These are phyloP conservation scores for Halichondria panicea DNA, from an alignment of 37 sponge, comb jelly and placozoan species.

Conservation along the genomic window DNA sequence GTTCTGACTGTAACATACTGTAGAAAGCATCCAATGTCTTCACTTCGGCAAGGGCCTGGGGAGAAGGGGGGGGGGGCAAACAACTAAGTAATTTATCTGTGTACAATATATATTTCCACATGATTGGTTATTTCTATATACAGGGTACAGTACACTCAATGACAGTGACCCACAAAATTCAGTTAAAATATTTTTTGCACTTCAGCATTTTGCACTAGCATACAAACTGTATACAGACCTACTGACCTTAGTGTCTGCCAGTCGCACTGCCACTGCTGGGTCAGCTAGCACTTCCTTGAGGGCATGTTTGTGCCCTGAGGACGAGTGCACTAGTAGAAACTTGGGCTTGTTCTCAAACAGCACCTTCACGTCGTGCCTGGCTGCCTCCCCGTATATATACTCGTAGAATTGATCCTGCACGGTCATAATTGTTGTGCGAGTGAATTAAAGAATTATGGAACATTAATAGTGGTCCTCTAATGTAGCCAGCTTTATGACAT, in stretches of 20 bases:
- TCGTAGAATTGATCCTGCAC: constrained; percentile 91
- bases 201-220: too few species aligned
- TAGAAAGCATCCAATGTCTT: constrained; percentile 87
- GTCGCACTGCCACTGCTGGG: constrained; percentile 63
- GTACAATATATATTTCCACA: too few species aligned
- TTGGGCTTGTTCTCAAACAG: constrained; percentile 88
- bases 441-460: background rate
- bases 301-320: constrained; percentile 97
- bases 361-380: constrained; percentile 66
- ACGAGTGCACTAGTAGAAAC: constrained; percentile 89
- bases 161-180: too few species aligned
- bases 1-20: constrained; percentile 89
- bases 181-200: too few species aligned
- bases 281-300: constrained; percentile 86
- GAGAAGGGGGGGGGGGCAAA: too few species aligned
- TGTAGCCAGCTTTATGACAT: too few species aligned
- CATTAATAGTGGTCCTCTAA: too few species aligned
- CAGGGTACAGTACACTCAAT: too few species aligned
- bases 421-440: background rate
- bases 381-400: constrained; percentile 78
- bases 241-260: constrained; percentile 88
- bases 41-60: constrained; percentile 86
- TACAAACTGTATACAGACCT: too few species aligned
- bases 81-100: too few species aligned
- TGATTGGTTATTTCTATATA: too few species aligned